A percentile compares a stretch with the other conserved stretches of the same genome.
phyloP scores from a whole-genome alignment of 2,888 invertebrate genomes.

The Cyrtodaria siliqua region DNA sequence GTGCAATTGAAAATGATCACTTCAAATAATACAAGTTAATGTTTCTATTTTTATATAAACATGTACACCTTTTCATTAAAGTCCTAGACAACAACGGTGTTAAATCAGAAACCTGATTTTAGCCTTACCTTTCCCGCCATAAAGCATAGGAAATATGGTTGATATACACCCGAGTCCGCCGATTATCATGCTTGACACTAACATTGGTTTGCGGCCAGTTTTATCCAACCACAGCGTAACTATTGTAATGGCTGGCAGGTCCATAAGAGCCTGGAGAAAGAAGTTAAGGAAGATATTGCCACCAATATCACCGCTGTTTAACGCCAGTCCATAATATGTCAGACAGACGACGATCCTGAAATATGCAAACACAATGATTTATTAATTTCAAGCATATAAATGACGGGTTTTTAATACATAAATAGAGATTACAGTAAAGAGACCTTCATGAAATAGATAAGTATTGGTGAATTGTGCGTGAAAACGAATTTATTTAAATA shows the following conservation, averaged over 20 bases:
- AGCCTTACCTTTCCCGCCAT: constrained; percentile 36
- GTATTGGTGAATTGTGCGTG: no score
- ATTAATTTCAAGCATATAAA: neutral
- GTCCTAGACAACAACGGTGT: no score
- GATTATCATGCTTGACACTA: constrained; percentile 65
- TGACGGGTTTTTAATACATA: no score
- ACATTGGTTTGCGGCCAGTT: constrained; percentile 66
- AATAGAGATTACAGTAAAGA: no score
- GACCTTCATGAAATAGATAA: no score
- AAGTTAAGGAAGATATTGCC: constrained; percentile 77
- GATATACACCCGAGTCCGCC: constrained; percentile 86
- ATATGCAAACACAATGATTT: no score
- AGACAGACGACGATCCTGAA: constrained; percentile 55
- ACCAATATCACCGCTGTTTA: constrained; percentile 74
- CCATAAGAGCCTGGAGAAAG: constrained; percentile 72
- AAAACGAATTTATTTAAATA: no score
- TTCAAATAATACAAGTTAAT: no score
- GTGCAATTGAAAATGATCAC: no score
- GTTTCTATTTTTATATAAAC: no score
- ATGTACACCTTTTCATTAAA: no score
- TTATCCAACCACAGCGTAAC: constrained; percentile 67
- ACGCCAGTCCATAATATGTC: constrained; percentile 75
- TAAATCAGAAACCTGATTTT: no score
- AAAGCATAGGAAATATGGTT: constrained; percentile 51
- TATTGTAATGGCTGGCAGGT: constrained; percentile 71